These are phyloP conservation scores for Ennomos quercinarius DNA, from an alignment of 2,888 invertebrate species.

Conservation along the genomic window DNA sequence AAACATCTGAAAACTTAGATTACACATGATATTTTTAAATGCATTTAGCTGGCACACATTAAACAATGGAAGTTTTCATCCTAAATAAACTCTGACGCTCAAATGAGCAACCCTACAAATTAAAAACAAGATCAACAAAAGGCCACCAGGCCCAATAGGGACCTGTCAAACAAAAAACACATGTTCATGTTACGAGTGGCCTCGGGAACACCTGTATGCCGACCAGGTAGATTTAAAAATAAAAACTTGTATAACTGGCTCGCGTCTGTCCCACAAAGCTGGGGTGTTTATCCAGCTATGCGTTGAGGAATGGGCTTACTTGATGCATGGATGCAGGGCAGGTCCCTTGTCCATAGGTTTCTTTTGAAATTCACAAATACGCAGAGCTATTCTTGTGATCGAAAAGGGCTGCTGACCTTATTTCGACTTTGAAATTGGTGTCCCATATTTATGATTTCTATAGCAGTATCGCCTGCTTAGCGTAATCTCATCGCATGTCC, in stretches of 20 bases:
- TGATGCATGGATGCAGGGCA: conserved; percentile 4
- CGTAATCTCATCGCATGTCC: no score
- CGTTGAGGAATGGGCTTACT: conserved; percentile 9
- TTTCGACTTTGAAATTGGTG: no score
- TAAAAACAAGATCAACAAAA: conserved; percentile 21
- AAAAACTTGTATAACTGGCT: conserved; percentile 48
- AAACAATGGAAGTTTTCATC: conserved; percentile 11
- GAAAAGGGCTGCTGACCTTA: no score
- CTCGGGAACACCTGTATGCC: conserved; percentile 55
- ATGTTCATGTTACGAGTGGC: conserved; percentile 39
- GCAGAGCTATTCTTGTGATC: no score
- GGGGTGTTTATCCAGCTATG: conserved; percentile 34
- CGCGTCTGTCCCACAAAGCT: conserved; percentile 47
- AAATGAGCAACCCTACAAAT: conserved; percentile 14
- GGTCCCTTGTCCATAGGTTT: no score
- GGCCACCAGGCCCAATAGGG: conserved; percentile 17
- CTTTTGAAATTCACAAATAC: no score
- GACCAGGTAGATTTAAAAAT: conserved; percentile 58
- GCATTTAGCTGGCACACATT: conserved; percentile 8
- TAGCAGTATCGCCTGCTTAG: no score
- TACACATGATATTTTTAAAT: no score
- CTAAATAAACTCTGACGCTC: conserved; percentile 17
- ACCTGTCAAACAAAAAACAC: conserved; percentile 34
- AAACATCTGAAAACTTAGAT: no score
- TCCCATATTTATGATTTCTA: no score